Conservation (phyloP, 2,113 vertebrate genomes). For the Vombatus ursinus region DNA sequence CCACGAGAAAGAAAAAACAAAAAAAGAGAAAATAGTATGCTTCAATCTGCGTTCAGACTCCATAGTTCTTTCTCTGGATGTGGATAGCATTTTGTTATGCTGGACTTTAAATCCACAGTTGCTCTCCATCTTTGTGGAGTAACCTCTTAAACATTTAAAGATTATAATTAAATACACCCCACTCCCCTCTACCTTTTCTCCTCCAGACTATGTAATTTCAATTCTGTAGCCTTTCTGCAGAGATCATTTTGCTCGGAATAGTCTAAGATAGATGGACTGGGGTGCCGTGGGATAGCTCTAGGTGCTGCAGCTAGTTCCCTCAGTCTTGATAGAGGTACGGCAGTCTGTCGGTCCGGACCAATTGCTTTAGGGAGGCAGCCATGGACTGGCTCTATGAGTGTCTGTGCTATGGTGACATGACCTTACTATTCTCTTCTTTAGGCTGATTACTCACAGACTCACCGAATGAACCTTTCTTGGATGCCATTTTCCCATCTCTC, state of each 20-base stretch:
- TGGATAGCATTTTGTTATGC: neutral
- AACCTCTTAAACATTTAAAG: neutral
- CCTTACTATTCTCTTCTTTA: neutral
- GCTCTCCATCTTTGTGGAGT: neutral
- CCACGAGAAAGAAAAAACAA: too few relatives aligned
- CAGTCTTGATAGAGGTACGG: neutral
- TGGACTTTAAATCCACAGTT: neutral
- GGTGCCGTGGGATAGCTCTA: neutral
- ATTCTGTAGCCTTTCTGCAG: neutral
- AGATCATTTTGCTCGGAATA: neutral
- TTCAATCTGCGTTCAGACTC: too few relatives aligned
- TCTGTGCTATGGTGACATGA: neutral
- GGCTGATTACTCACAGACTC: neutral
- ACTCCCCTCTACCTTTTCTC: neutral
- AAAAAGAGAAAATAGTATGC: too few relatives aligned
- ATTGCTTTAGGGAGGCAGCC: neutral
- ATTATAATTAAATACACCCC: neutral
- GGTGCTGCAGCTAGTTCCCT: neutral
- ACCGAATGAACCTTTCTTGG: neutral
- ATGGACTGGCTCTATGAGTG: neutral
- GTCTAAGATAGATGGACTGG: neutral
- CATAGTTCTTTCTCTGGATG: too few relatives aligned
- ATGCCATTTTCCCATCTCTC: neutral
- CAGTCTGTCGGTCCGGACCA: neutral
- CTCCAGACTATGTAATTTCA: neutral